Evolutionary conservation across 1,140 invertebrate species (phyloP), one percentile per base, ranked within the genome.

Genomic region (Cydia splendana): DNA sequence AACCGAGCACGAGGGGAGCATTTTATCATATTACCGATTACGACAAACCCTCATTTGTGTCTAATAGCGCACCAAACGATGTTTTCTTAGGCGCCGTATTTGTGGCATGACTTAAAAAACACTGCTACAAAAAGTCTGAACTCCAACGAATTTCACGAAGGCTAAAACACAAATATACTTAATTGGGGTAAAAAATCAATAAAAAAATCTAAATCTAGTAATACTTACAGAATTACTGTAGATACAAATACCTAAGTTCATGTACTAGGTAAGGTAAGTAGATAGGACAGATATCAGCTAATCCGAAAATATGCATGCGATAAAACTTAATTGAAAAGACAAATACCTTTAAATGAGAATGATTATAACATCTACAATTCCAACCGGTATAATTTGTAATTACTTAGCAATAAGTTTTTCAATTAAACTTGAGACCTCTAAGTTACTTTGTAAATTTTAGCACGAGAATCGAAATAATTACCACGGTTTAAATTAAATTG

Each of bases 11-110:
- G 53, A 76, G 78, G 80, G 80, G 79, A 78, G 75, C 30, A 76
- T 76, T 82, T 85, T 85, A 85, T 85, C 82, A 82, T 82, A 85
- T 85, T 85, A 85, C 84, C 76, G 82, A 85, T 85, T 84, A 76
- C 82, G 77, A 77, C 20, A 24, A 73, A 53, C 53, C 69, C 78
- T 74, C 76, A 76, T 76, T 76, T 80, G 65, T 81, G 80, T 42
- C 82, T 85, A 85, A 85, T 82, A 83, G 78, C 81, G 20, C 51
- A 7, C 51, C 51, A 53, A 51, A 53, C 51, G n/a, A 53, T 53
- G 15, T 53, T 53, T 48, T 48, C 12, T 45, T 45, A 45, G 42
- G 42, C 2, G 42, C 42, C 13, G 7, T 48, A 42, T 48, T 48
- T 48, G 13, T 48, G 45, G 10, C 12, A 53, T 6, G 4, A 53